Evolutionary conservation across 2,888 invertebrate genomes (phyloP).

Genomic region (Steromphala cineraria): DNA sequence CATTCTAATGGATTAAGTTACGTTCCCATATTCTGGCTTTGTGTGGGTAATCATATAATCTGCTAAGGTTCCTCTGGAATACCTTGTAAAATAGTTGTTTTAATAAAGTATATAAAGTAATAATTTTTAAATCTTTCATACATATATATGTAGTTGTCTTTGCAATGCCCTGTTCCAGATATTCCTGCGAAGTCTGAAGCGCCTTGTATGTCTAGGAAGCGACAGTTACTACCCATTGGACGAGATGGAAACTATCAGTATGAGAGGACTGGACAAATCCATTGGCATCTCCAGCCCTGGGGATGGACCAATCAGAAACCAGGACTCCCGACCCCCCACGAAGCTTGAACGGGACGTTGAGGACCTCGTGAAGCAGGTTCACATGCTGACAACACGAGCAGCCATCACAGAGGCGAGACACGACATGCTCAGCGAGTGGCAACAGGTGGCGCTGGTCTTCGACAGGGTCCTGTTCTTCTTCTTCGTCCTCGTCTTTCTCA

Average conservation of each 20-base stretch:
- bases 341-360: conserved; percentile 63
- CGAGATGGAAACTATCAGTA: conserved; percentile 59
- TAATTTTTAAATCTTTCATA: too few relatives aligned
- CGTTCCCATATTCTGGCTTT: too few relatives aligned
- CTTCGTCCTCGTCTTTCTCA: conserved; percentile 59
- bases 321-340: conserved; percentile 21
- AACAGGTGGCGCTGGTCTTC: conserved; percentile 69
- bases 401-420: conserved; percentile 46
- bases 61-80: neutral
- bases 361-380: conserved; percentile 58
- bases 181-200: conserved; percentile 60
- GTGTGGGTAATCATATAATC: too few relatives aligned
- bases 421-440: conserved; percentile 65
- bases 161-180: conserved; percentile 41
- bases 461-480: conserved; percentile 66
- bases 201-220: conserved; percentile 60
- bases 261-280: conserved; percentile 59
- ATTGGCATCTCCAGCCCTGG: conserved; percentile 11
- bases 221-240: conserved; percentile 65
- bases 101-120: too few relatives aligned
- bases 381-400: conserved; percentile 50
- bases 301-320: neutral
- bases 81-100: too few relatives aligned
- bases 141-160: neutral
- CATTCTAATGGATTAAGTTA: too few relatives aligned